Conservation (phyloP, 2,888 invertebrate genomes). For the Tetranychus piercei region DNA sequence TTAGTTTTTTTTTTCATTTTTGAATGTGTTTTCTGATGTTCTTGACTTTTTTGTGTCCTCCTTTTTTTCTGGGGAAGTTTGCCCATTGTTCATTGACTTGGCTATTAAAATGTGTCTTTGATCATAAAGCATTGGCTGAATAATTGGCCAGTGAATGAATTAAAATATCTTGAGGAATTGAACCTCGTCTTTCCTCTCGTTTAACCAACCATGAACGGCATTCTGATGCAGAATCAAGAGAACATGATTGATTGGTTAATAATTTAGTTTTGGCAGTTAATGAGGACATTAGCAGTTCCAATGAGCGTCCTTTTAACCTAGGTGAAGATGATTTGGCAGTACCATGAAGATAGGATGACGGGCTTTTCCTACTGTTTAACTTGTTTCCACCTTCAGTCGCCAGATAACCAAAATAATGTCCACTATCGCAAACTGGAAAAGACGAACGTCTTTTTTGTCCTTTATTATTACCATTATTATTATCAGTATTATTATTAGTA, state of each 20-base stretch:
- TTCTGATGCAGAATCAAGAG: constrained; percentile 12
- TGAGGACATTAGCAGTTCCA: constrained; percentile 17
- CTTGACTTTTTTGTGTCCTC: too few species aligned
- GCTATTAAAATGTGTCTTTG: neutral
- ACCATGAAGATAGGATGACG: neutral
- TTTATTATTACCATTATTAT: neutral
- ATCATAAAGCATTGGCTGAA: constrained; percentile 8
- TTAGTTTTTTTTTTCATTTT: too few species aligned
- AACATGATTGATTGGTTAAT: constrained; percentile 15
- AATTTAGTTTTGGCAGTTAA: constrained; percentile 13
- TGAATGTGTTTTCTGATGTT: too few species aligned
- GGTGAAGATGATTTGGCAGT: neutral
- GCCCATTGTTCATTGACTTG: too few species aligned
- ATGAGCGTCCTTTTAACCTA: constrained; percentile 14
- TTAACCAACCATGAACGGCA: constrained; percentile 13
- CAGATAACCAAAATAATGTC: neutral
- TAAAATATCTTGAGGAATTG: constrained; percentile 22
- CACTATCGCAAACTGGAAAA: constrained; percentile 11
- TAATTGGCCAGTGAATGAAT: constrained; percentile 21
- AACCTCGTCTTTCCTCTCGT: constrained; percentile 13
- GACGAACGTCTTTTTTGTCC: constrained; percentile 5
- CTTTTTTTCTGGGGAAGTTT: too few species aligned
- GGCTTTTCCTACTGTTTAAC: neutral
- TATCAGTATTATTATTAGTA: too few species aligned
- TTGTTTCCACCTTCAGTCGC: neutral